phyloP scores from a whole-genome alignment of 2,113 vertebrate species.

The Pollimyrus isidori region DNA sequence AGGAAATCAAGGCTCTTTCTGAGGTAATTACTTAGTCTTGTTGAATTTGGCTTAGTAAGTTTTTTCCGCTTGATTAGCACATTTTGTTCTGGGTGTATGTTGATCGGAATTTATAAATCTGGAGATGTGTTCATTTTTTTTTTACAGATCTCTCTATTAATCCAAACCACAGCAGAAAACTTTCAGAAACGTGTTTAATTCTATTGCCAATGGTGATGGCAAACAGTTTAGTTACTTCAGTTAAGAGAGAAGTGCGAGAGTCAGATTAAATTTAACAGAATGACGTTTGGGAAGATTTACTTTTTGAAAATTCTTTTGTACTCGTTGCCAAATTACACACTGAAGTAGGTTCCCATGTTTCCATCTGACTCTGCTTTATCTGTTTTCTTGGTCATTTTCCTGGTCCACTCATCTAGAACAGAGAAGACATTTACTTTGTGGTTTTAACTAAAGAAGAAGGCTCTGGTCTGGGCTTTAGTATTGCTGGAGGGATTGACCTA shows the following conservation, averaged over 20 bases:
- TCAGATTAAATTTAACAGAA: slow-evolving; percentile 1
- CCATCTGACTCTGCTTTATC: neutral
- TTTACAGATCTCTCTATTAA: neutral
- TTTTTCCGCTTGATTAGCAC: neutral
- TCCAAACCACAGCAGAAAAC: neutral
- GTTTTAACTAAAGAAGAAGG: slow-evolving; percentile 82
- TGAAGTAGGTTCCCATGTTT: neutral
- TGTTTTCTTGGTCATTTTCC: neutral
- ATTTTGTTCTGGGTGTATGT: neutral
- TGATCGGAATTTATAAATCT: neutral
- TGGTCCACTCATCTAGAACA: slow-evolving; percentile 52
- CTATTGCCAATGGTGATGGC: neutral
- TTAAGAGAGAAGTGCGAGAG: neutral
- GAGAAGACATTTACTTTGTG: slow-evolving; percentile 68
- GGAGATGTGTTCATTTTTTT: neutral
- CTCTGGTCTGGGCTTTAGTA: slow-evolving; percentile 84
- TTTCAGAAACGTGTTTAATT: neutral
- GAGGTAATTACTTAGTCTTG: slow-evolving; percentile 57
- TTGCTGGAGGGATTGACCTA: slow-evolving; percentile 79
- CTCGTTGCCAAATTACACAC: neutral
- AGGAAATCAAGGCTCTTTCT: slow-evolving; percentile 63
- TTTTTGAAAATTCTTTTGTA: neutral
- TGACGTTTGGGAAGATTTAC: neutral
- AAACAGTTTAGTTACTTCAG: neutral
- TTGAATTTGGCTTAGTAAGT: neutral